Conservation (phyloP, 2,888 invertebrate species). For the Agrotis clavis region DNA sequence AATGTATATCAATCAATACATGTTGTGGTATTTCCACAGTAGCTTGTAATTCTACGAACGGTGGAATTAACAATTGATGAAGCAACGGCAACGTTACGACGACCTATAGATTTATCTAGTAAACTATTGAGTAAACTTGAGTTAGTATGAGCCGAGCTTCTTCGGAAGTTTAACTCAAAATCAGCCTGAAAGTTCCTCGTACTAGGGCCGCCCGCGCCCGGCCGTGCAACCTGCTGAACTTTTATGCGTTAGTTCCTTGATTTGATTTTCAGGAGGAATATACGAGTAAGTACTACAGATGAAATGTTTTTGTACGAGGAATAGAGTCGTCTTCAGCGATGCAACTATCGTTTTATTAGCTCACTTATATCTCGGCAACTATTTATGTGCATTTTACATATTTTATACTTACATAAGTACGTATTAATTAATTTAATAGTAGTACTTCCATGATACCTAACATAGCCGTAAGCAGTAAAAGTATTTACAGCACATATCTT, state of each 20-base stretch:
- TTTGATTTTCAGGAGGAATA: neutral
- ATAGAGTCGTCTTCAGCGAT: neutral
- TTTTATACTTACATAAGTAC: no score
- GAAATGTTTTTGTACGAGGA: neutral
- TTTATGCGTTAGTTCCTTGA: neutral
- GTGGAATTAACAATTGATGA: neutral
- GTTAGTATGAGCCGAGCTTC: neutral
- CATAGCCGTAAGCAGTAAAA: neutral
- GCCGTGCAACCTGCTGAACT: neutral
- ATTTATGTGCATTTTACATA: no score
- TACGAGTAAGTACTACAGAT: no score
- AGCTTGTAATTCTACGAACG: no score
- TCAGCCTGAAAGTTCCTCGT: constrained; percentile 4
- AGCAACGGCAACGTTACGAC: neutral
- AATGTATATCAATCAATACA: no score
- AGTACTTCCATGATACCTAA: no score
- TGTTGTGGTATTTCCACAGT: no score
- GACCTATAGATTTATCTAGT: neutral
- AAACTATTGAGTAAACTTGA: neutral
- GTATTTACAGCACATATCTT: neutral
- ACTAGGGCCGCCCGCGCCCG: neutral
- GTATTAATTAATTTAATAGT: no score
- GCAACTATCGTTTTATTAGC: neutral
- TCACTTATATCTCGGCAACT: neutral
- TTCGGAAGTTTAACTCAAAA: neutral